Evolutionary conservation across 2,113 vertebrate species (phyloP), one percentile per base, ranked within the genome.

Genomic region (Sarotherodon lohbergeri): DNA sequence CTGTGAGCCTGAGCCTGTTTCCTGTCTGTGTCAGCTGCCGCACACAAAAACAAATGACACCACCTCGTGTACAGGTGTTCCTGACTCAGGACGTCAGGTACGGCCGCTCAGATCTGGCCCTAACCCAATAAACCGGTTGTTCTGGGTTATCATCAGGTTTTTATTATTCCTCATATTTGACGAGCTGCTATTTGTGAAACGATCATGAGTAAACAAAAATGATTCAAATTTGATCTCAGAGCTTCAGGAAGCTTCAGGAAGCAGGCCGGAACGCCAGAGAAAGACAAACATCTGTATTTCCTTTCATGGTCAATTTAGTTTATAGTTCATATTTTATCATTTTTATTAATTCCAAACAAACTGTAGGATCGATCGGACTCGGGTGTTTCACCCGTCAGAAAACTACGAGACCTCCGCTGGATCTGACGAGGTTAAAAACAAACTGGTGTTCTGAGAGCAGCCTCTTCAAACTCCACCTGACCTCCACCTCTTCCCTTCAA

Each of bases 211-310:
- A 16, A 48, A 48, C 46, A 48, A 22, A 68, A 68, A 22, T 0
- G 2, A 7, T 39, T 39, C 2, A 0, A 5, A 13, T 68, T 5
- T 22, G 1, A 13, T 1, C 34, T 39, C 11, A 11, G 41, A 12
- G 41, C 63, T 22, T 68, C 63, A 41, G 61, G 61, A 66, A 66
- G 19, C 34, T 39, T 39, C 39, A 4, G 39, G 34, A 36, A 36
- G 36, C 8, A 39, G 9, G 36, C 17, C 0, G 6, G 17, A n/a
- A 36, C 6, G 7, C 17, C 32, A 3, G 2, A 22, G 11, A 41
- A 3, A 71, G n/a, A 71, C 36, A 24, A 68, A 43, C 63, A 24
- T 22, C 36, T 24, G 63, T 24, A 24, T 43, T 43, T 71, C n/a
- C n/a, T 7, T 71, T 71, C n/a, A 24, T 13, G n/a, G 36, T 43